These are phyloP conservation scores for Phyto melanocephala DNA, from an alignment of 2,888 invertebrate species.

Conservation along the genomic window DNA sequence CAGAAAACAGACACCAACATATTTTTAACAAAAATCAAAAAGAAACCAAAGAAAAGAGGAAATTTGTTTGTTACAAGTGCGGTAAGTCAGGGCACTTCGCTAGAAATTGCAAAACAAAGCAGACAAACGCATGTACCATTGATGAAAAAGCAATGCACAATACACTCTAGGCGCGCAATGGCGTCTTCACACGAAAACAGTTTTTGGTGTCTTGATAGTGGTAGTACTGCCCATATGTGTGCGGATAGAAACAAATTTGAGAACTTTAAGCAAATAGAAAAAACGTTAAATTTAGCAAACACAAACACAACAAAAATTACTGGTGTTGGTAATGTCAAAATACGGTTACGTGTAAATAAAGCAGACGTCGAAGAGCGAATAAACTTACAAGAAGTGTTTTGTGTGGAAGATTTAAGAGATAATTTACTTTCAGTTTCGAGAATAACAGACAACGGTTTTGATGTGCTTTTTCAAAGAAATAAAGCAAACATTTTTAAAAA, in stretches of 20 bases:
- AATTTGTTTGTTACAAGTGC: too few relatives aligned
- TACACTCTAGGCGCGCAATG: neutral
- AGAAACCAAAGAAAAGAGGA: neutral
- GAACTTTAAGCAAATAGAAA: neutral
- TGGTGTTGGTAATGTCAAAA: neutral
- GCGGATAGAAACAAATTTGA: neutral
- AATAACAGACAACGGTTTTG: too few relatives aligned
- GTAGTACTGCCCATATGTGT: slow-evolving; percentile 9
- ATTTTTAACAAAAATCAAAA: neutral
- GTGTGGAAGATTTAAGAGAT: neutral
- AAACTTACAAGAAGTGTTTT: neutral
- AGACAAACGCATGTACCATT: neutral
- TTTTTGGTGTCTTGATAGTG: neutral
- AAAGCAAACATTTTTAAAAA: neutral
- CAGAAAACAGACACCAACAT: neutral
- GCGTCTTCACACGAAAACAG: too few relatives aligned
- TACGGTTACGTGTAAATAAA: neutral
- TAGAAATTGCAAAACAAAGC: too few relatives aligned
- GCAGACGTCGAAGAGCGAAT: neutral
- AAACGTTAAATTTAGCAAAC: slow-evolving; percentile 11
- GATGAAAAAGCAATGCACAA: neutral
- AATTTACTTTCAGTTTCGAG: neutral
- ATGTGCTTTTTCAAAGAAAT: neutral
- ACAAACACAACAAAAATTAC: neutral
- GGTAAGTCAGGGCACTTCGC: too few relatives aligned